Conservation (phyloP, 2,113 vertebrate species). For the Danionella cerebrum region DNA sequence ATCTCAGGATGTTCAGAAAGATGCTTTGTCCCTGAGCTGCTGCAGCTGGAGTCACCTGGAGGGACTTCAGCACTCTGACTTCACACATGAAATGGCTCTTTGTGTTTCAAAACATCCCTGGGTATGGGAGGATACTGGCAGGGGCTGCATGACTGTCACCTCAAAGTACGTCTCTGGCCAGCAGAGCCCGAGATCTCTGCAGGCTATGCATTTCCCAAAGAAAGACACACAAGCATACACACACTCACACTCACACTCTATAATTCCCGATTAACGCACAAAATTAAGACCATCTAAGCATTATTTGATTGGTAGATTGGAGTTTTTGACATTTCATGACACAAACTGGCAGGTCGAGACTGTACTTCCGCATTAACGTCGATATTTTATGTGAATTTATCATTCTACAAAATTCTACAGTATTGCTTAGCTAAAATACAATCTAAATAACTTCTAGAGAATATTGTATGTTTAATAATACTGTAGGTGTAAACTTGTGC, state of each 20-base stretch:
- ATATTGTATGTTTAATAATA: background rate
- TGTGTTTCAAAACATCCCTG: conserved; percentile 20
- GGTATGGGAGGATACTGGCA: conserved; percentile 16
- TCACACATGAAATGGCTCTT: conserved; percentile 19
- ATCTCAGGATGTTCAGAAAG: background rate
- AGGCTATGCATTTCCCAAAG: conserved; percentile 22
- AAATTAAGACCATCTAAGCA: too few relatives aligned
- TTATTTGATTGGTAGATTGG: too few relatives aligned
- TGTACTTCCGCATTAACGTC: too few relatives aligned
- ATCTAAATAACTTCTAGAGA: too few relatives aligned
- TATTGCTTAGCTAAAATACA: too few relatives aligned
- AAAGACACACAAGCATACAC: background rate
- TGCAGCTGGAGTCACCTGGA: background rate
- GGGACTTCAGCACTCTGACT: conserved; percentile 2
- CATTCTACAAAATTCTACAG: too few relatives aligned
- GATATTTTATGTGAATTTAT: too few relatives aligned
- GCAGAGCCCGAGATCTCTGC: conserved; percentile 3
- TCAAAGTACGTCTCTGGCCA: conserved; percentile 19
- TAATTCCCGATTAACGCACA: too few relatives aligned
- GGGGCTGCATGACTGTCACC: conserved; percentile 3
- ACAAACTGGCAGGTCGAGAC: too few relatives aligned
- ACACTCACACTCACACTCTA: background rate
- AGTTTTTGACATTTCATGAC: too few relatives aligned
- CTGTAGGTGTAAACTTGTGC: background rate
- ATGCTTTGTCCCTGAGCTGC: background rate